phyloP scores from a whole-genome alignment of 53 echinoderm and acorn worm species.

The Holothuria leucospilota region DNA sequence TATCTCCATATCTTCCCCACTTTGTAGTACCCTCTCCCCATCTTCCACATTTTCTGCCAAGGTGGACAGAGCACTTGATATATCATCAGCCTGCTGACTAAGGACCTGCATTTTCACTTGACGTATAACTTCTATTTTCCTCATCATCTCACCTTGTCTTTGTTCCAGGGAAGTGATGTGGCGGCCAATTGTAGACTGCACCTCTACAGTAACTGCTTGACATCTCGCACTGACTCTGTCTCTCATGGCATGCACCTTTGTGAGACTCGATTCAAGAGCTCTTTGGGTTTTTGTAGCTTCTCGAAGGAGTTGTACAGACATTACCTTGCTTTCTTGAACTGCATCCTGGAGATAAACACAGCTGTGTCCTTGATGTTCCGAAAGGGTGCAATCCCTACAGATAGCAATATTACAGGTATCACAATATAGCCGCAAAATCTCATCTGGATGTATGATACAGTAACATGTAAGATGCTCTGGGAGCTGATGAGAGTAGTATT shows the following conservation, averaged over 20 bases:
- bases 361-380: slow-evolving; percentile 95
- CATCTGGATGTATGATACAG: slow-evolving; percentile 87
- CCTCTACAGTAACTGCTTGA: slow-evolving; percentile 87
- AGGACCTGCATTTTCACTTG: slow-evolving; percentile 92
- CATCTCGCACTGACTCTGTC: slow-evolving; percentile 88
- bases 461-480: slow-evolving; percentile 88
- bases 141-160: slow-evolving; percentile 86
- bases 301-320: slow-evolving; percentile 79
- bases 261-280: slow-evolving; percentile 85
- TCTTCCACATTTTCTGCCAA: slow-evolving; percentile 77
- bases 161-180: slow-evolving; percentile 93
- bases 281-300: slow-evolving; percentile 87
- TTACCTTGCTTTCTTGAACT: slow-evolving; percentile 90
- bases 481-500: slow-evolving; percentile 61
- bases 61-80: slow-evolving; percentile 82
- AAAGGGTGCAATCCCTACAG: slow-evolving; percentile 95
- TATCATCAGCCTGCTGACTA: slow-evolving; percentile 86
- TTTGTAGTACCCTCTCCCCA: slow-evolving; percentile 87
- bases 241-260: slow-evolving; percentile 82
- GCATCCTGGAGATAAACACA: slow-evolving; percentile 98
- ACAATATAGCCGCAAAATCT: slow-evolving; percentile 90
- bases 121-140: slow-evolving; percentile 92
- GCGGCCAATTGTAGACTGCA: slow-evolving; percentile 82
- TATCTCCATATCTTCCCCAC: slow-evolving; percentile 90
- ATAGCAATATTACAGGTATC: slow-evolving; percentile 96